Conservation (phyloP, 2,888 invertebrate genomes). For the Dasysyrphus albostriatus region DNA sequence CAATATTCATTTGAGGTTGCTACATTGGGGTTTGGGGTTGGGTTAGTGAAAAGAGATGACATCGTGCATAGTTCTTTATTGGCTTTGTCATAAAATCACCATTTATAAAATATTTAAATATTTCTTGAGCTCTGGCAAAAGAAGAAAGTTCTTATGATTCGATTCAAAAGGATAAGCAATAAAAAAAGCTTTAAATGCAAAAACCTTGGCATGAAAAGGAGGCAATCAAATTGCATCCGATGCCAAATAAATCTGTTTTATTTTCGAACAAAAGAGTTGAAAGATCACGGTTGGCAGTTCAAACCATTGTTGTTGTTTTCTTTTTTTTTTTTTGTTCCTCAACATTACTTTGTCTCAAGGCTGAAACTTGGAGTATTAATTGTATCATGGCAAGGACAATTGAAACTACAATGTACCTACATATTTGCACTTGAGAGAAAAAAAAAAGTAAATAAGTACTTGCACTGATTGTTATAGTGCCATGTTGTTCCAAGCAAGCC, state of each 20-base stretch:
- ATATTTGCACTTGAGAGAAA: background rate
- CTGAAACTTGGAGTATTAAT: background rate
- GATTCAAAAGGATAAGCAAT: constrained; percentile 50
- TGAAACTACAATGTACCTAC: background rate
- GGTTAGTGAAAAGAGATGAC: background rate
- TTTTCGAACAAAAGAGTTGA: constrained; percentile 18
- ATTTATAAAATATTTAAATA: constrained; percentile 20
- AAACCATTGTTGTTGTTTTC: background rate
- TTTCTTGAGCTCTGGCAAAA: background rate
- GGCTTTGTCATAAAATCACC: constrained; percentile 19
- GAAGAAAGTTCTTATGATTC: constrained; percentile 47
- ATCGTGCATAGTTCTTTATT: background rate
- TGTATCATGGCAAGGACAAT: background rate
- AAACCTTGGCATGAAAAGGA: constrained; percentile 63
- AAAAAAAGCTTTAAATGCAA: constrained; percentile 38
- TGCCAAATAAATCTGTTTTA: constrained; percentile 26
- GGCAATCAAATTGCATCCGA: constrained; percentile 17
- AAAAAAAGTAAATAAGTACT: background rate
- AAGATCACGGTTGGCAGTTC: constrained; percentile 33
- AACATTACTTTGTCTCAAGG: constrained; percentile 22
- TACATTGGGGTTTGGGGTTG: background rate
- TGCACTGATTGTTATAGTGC: background rate
- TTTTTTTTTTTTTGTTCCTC: background rate
- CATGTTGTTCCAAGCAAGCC: background rate
- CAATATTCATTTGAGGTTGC: constrained; percentile 9